These are phyloP conservation scores for Semotilus atromaculatus DNA, from an alignment of 2,797 vertebrate species.

Conservation along the genomic window DNA sequence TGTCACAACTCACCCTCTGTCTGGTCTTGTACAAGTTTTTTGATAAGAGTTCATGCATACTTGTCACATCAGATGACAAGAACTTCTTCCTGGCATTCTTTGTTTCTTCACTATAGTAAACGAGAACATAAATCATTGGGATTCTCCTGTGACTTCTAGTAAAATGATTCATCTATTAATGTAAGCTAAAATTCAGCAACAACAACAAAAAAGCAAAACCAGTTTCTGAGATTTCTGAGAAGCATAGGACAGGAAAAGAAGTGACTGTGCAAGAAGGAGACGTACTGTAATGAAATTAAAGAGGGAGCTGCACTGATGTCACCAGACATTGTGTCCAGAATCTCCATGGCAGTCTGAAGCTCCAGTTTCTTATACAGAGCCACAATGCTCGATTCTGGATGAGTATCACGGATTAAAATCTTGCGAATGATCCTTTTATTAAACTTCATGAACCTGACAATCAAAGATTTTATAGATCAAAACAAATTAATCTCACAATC, in stretches of 20 bases:
- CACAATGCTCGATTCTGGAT: constrained; percentile 94
- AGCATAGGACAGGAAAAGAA: neutral
- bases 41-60: constrained; percentile 91
- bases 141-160: neutral
- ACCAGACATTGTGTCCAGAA: constrained; percentile 87
- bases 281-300: constrained; percentile 85
- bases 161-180: neutral
- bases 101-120: constrained; percentile 78
- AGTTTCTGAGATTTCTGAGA: neutral
- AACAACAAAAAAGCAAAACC: neutral
- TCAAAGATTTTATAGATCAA: neutral
- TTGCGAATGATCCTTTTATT: constrained; percentile 88
- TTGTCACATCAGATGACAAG: constrained; percentile 82
- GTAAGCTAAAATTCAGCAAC: neutral
- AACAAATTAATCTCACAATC: neutral
- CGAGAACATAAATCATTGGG: neutral
- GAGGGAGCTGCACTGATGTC: constrained; percentile 88
- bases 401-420: constrained; percentile 90
- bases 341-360: constrained; percentile 94
- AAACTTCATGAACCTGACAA: constrained; percentile 90
- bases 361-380: constrained; percentile 96
- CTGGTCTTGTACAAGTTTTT: constrained; percentile 98
- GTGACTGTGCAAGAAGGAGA: neutral
- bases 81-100: constrained; percentile 78
- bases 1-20: constrained; percentile 82